Evolutionary conservation across 2,113 vertebrate genomes (phyloP).

Genomic region (Syngnathoides biaculeatus): DNA sequence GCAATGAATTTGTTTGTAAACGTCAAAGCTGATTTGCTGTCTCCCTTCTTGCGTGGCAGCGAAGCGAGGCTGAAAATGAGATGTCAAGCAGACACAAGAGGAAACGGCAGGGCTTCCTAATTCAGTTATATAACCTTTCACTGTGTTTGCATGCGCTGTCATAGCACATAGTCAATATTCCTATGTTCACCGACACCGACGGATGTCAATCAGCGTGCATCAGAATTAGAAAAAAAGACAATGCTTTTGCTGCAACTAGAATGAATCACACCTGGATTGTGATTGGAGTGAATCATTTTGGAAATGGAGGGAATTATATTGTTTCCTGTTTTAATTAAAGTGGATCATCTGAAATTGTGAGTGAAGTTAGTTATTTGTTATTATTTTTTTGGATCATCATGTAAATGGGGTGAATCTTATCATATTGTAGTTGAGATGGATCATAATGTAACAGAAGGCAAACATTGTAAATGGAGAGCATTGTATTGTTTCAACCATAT

Average conservation of each 20-base stretch:
- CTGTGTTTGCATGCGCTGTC: too few species aligned
- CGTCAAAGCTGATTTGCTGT: neutral
- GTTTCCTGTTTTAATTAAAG: neutral
- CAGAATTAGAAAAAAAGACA: neutral
- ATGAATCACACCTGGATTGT: neutral
- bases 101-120: constrained; percentile 55
- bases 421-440: too few species aligned
- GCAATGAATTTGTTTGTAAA: constrained; percentile 1
- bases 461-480: too few species aligned
- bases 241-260: neutral
- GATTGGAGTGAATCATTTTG: neutral
- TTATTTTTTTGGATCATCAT: too few species aligned
- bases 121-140: constrained; percentile 29
- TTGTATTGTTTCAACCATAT: too few species aligned
- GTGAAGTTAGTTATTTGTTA: too few species aligned
- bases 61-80: constrained; percentile 12
- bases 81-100: constrained; percentile 24
- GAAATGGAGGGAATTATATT: neutral
- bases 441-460: too few species aligned
- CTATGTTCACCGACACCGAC: neutral
- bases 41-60: neutral
- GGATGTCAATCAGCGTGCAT: neutral
- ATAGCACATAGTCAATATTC: neutral
- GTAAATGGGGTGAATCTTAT: too few species aligned
- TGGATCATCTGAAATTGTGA: neutral